A percentile compares a stretch with the other conserved stretches of the same genome.
Evolutionary conservation across 1,140 invertebrate species (phyloP).

Genomic region (Oryzaephilus surinamensis): DNA sequence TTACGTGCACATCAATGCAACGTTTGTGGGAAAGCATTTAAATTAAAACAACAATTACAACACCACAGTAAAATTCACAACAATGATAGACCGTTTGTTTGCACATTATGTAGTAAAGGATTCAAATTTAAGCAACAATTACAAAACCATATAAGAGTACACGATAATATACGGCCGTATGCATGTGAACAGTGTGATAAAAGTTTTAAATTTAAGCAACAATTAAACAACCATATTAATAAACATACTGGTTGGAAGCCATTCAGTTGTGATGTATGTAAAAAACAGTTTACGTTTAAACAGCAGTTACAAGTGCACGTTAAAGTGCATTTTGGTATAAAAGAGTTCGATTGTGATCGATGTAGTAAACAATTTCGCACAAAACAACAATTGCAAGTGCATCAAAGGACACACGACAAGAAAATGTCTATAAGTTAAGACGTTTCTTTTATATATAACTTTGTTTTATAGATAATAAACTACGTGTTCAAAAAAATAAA

Average conservation of each 20-base stretch:
- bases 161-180: constrained; percentile 12
- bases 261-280: constrained; percentile 8
- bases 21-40: constrained; percentile 18
- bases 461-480: too few species aligned
- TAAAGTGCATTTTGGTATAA: constrained; percentile 9
- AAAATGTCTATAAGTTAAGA: too few species aligned
- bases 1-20: constrained; percentile 12
- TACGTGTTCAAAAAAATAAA: too few species aligned
- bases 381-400: constrained; percentile 8
- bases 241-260: constrained; percentile 12
- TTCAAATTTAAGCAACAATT: constrained; percentile 16
- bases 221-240: constrained; percentile 12
- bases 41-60: constrained; percentile 16
- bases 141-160: constrained; percentile 12
- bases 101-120: constrained; percentile 12
- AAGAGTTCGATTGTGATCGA: constrained; percentile 12
- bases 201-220: constrained; percentile 12
- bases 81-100: constrained; percentile 12
- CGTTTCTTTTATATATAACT: too few species aligned
- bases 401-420: constrained; percentile 2
- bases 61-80: constrained; percentile 18
- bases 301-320: constrained; percentile 7
- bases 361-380: constrained; percentile 4
- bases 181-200: constrained; percentile 14
- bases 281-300: constrained; percentile 2